Conservation (phyloP, 2,113 vertebrate species). For the Lophura nycthemera region DNA sequence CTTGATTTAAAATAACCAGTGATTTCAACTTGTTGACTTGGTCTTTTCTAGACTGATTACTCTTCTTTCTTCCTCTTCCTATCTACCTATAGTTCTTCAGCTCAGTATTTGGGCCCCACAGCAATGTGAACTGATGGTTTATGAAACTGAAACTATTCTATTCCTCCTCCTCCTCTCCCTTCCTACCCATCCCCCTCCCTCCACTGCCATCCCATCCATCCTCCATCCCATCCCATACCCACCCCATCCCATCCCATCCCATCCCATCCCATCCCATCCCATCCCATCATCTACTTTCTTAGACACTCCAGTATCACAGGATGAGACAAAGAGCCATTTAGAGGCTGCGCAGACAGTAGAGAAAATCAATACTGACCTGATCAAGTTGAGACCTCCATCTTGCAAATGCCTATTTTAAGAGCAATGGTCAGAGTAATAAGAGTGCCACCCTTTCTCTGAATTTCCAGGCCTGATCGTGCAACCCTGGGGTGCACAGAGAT, state of each 20-base stretch:
- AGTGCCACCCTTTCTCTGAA: background rate
- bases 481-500: background rate
- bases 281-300: background rate
- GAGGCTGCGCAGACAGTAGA: background rate
- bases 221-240: too few relatives aligned
- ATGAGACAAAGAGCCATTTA: background rate
- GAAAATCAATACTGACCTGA: background rate
- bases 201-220: too few relatives aligned
- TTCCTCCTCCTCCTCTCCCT: too few relatives aligned
- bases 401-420: background rate
- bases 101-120: background rate
- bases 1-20: background rate
- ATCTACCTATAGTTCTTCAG: rapidly evolving
- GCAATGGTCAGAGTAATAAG: too few relatives aligned
- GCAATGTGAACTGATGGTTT: background rate
- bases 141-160: background rate
- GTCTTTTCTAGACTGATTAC: background rate
- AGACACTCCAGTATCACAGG: background rate
- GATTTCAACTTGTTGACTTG: background rate
- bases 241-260: too few relatives aligned
- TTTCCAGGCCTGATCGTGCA: background rate
- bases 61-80: background rate
- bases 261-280: too few relatives aligned
- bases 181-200: too few relatives aligned
- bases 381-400: background rate